A percentile compares a stretch with the other conserved stretches of the same genome.
Conservation (phyloP, 2,113 vertebrate genomes). For the Larimichthys polyactis region DNA sequence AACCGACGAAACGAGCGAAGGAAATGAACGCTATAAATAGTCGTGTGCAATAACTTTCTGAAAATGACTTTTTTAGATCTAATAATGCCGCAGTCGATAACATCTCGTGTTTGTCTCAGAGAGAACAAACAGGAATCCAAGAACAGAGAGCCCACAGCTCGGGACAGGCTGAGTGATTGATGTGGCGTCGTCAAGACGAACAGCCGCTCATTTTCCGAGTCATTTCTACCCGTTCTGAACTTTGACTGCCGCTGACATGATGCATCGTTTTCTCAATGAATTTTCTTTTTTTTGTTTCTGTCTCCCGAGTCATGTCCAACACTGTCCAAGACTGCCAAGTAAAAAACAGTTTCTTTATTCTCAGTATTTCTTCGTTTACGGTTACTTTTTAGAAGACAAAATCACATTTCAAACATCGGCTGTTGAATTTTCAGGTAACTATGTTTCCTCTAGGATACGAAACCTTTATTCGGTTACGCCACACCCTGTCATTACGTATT, state of each 20-base stretch:
- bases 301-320: no score
- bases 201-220: slow-evolving; percentile 15
- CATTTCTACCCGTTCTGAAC: slow-evolving; percentile 28
- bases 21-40: neutral
- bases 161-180: neutral
- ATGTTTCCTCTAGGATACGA: neutral
- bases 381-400: neutral
- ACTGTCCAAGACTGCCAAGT: accelerated
- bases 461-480: neutral
- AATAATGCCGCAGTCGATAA: neutral
- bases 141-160: neutral
- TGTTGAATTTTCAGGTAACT: neutral
- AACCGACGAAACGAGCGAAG: neutral
- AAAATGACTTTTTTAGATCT: neutral
- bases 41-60: no score
- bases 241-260: neutral
- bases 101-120: neutral
- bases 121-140: neutral
- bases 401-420: neutral
- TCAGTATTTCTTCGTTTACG: neutral
- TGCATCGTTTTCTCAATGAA: neutral
- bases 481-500: neutral
- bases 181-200: slow-evolving; percentile 9
- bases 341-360: neutral
- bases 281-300: neutral